phyloP scores from a whole-genome alignment of 2,113 vertebrate genomes.

The Sander vitreus region DNA sequence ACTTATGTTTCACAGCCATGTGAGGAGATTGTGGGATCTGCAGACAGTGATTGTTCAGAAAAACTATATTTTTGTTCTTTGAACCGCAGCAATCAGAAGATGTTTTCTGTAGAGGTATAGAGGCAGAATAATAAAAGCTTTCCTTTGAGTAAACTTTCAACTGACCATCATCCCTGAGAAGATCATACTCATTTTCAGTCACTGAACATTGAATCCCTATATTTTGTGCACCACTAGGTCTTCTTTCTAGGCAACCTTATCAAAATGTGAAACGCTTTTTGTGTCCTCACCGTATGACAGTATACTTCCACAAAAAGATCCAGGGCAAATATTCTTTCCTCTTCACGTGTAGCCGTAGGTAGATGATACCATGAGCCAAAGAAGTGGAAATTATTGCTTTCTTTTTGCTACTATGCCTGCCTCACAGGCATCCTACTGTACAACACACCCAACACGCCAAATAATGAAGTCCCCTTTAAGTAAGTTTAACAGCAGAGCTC shows the following conservation, averaged over 20 bases:
- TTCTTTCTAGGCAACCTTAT: not conserved
- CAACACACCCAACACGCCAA: too few relatives aligned
- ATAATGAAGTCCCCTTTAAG: not conserved
- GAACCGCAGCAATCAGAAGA: conserved; percentile 3
- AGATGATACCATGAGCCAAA: conserved; percentile 9
- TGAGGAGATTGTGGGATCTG: conserved; percentile 63
- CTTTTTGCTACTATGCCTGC: not conserved
- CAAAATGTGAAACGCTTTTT: conserved; percentile 5
- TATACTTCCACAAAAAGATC: not conserved
- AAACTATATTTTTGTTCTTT: conserved; percentile 17
- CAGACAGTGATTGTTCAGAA: conserved; percentile 7
- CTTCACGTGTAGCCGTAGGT: not conserved
- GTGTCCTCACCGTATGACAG: not conserved
- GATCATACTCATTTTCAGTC: not conserved
- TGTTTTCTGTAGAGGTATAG: conserved; percentile 69
- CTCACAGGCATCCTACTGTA: not conserved
- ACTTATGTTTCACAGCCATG: conserved; percentile 77
- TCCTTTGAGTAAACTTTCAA: not conserved
- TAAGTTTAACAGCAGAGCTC: not conserved
- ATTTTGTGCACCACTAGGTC: not conserved
- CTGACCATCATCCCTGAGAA: not conserved
- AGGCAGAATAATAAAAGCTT: not conserved
- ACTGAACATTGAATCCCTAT: not conserved
- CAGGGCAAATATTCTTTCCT: not conserved
- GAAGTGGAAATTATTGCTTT: conserved; percentile 17